A percentile compares a stretch with the other conserved stretches of the same genome.
These are phyloP conservation scores for Dipodomys stephensi DNA, from an alignment of 2,113 vertebrate species.

Conservation along the genomic window DNA sequence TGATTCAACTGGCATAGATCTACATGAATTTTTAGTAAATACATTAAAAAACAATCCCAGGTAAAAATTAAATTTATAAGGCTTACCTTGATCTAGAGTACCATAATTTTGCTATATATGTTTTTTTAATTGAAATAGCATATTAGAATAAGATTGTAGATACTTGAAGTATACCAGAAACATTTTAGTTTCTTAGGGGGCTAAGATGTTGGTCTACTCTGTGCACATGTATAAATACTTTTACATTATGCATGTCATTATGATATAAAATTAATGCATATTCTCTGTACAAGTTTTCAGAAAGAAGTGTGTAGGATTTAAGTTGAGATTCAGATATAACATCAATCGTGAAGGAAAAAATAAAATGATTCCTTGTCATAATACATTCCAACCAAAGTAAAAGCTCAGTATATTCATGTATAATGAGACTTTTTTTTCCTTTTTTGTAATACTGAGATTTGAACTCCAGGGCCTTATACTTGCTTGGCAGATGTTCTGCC, in stretches of 20 bases:
- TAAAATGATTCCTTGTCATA: neutral
- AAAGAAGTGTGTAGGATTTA: neutral
- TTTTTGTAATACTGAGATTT: neutral
- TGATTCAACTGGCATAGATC: conserved; percentile 98
- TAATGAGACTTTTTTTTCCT: conserved; percentile 15
- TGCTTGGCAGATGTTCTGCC: too few relatives aligned
- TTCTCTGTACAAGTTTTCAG: conserved; percentile 29
- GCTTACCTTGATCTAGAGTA: conserved; percentile 69
- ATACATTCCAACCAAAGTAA: conserved; percentile 11
- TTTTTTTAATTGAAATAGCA: conserved; percentile 67
- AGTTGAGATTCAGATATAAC: neutral
- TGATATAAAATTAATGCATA: conserved; percentile 43
- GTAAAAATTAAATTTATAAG: conserved; percentile 87
- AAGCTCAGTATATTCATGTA: neutral
- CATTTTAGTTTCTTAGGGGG: conserved; percentile 50
- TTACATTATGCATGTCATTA: conserved; percentile 58
- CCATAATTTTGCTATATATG: conserved; percentile 67
- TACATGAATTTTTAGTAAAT: conserved; percentile 99
- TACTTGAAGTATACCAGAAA: conserved; percentile 61
- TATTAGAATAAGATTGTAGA: conserved; percentile 63
- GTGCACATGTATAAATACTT: conserved; percentile 58
- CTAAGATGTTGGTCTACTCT: conserved; percentile 19
- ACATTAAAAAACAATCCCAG: conserved; percentile 98
- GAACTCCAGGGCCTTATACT: too few relatives aligned
- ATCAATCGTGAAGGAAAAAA: conserved; percentile 27